Conservation (phyloP, 2,113 vertebrate genomes). For the Labrus mixtus region DNA sequence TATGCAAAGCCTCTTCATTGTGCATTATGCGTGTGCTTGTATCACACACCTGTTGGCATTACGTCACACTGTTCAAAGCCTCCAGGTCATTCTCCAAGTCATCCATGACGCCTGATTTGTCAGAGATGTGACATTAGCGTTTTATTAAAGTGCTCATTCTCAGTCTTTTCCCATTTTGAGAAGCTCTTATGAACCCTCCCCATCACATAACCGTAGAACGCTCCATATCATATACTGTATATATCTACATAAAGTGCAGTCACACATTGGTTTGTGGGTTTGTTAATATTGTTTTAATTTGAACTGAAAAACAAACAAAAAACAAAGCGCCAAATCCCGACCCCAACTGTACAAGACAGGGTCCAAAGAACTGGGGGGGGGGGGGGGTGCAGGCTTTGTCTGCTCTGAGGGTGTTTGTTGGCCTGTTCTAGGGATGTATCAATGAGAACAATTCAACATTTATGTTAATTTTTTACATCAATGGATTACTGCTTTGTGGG, state of each 20-base stretch:
- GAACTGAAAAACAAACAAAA: no score
- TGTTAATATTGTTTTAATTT: no score
- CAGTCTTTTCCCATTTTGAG: background rate
- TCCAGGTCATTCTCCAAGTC: background rate
- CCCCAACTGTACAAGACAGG: no score
- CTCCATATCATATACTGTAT: background rate
- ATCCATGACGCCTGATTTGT: background rate
- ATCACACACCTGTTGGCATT: constrained; percentile 1
- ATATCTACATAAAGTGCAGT: background rate
- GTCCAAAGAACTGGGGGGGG: no score
- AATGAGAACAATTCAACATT: no score
- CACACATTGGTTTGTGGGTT: background rate
- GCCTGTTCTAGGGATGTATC: no score
- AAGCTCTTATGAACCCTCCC: background rate
- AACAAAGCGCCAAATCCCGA: no score
- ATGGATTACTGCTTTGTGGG: no score
- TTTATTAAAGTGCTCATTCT: background rate
- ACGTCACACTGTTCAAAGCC: background rate
- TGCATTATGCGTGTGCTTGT: constrained; percentile 21
- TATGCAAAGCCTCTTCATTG: constrained; percentile 4
- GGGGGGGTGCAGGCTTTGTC: no score
- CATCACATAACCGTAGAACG: background rate
- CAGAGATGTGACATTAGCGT: background rate
- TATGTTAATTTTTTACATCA: no score
- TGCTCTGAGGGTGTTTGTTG: no score